Evolutionary conservation across 2,888 invertebrate genomes (phyloP), one percentile per base, ranked within the genome.

Genomic region (Drosophila gaucha): DNA sequence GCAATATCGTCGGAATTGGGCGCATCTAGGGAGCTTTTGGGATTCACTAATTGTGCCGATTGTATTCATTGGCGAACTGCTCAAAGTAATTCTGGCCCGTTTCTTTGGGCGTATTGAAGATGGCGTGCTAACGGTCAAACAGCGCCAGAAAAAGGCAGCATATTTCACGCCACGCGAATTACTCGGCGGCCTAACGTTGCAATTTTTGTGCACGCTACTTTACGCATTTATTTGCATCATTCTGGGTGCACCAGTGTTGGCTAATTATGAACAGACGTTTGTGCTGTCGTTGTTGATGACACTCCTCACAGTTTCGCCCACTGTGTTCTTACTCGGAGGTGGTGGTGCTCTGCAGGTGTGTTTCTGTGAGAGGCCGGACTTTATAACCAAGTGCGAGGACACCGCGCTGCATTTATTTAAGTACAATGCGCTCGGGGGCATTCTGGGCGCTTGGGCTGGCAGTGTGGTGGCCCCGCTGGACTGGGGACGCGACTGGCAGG

Each of bases 401-500:
- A 90, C 88, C 3, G 90, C 91, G 0, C 68, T 92, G 41, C 89
- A 90, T 70, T 65, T 92, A 1, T 90, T 91, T 47, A 92, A 91
- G 59, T 90, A 91, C 47, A 92, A 91, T 75, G 91, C 92, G 0
- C 77, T 89, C 14, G 92, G 91, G 5, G 90, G 90, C 14, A 90
- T 96, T 31, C 82, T 95, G 24, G 97, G 97, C 6, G 94, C 96
- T 10, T 97, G 97, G 96, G 91, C 91, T 10, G 96, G 96, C 9
- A 96, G 96, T 8, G 93, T 95, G 68, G 95, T 95, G 3, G 95
- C 97, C 59, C 97, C 97, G 1, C 92, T 97, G 33, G 97, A 97
- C 89, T 97, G 97, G 97, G 96, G 97, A 87, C 93, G 95, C 66
- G 95, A 95, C 10, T 97, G 97, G 96, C 97, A 97, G 93, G 63